Evolutionary conservation across 1,140 invertebrate species (phyloP).

Genomic region (Semibalanus balanoides): DNA sequence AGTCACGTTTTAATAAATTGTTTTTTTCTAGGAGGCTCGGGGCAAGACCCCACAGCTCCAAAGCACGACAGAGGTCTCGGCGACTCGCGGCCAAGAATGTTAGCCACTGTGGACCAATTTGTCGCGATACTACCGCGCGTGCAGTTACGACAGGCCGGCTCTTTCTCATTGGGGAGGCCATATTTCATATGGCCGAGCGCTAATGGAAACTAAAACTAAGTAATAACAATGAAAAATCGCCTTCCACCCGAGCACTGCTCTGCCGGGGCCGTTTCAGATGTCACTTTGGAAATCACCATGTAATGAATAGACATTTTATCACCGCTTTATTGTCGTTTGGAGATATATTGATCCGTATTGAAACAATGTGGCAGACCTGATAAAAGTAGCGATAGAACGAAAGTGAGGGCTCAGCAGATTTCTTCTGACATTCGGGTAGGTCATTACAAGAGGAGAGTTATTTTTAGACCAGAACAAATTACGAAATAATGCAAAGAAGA

Average conservation of each 20-base stretch:
- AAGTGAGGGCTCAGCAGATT: no score
- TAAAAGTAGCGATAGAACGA: background rate
- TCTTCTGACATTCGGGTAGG: no score
- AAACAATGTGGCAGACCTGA: background rate
- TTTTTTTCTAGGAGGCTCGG: background rate
- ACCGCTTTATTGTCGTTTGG: background rate
- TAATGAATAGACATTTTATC: slow-evolving; percentile 3
- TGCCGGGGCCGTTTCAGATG: background rate
- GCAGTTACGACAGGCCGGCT: background rate
- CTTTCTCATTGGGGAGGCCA: background rate
- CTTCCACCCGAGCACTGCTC: background rate
- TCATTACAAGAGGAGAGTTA: no score
- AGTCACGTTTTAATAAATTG: background rate
- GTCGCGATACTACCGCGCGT: background rate
- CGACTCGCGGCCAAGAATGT: background rate
- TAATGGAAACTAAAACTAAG: slow-evolving; percentile 2
- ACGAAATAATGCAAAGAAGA: no score
- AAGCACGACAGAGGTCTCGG: background rate
- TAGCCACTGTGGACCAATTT: background rate
- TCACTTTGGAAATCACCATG: slow-evolving; percentile 2
- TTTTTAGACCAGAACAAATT: no score
- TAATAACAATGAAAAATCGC: slow-evolving; percentile 2
- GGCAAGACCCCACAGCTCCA: background rate
- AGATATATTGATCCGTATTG: background rate
- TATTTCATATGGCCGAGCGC: background rate